Evolutionary conservation across 2,113 vertebrate genomes (phyloP), one percentile per base, ranked within the genome.

Genomic region (Myotis brandtii): DNA sequence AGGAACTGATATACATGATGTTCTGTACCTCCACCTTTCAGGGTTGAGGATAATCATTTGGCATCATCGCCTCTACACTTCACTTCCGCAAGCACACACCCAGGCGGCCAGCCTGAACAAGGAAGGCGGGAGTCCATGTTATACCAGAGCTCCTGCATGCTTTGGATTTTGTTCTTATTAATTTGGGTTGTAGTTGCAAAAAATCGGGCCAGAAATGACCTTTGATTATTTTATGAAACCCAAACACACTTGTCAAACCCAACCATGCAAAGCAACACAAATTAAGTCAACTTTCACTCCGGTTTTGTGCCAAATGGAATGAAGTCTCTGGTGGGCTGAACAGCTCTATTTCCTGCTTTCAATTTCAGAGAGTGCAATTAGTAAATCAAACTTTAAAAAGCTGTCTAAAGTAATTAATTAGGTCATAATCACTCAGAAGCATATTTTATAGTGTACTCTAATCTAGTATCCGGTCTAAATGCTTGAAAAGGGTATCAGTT

Each of bases 401-500:
- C 96, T 92, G 91, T 97, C 95, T 97, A 91, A 94, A 97, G 89
- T 95, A 98, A 96, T 96, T 96, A 97, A 97, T 98, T 95, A 97
- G 81, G 32, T 66, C 89, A 95, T 89, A 83, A 96, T 94, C 94
- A 95, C 76, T 93, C 81, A 94, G 86, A 97, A 97, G 77, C 66
- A 94, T 62, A 59, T 94, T 88, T 64, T 95, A 72, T 81, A 77
- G 80, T 96, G 5, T 72, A 96, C 91, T 96, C 66, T 96, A 95
- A 96, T 95, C 93, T 96, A 91, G 77, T 92, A 86, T 97, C 95
- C 90, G 20, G 88, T 95, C 91, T 95, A 96, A 93, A 95, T 96
- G 70, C 25, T 88, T 93, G 46, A 96, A 95, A 93, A 77, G 59
- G 66, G 37, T 95, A 96, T 95, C 91, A 59, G 92, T 95, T 94